Conservation (phyloP, 2,797 vertebrate species). For the Arnoldichthys spilopterus region DNA sequence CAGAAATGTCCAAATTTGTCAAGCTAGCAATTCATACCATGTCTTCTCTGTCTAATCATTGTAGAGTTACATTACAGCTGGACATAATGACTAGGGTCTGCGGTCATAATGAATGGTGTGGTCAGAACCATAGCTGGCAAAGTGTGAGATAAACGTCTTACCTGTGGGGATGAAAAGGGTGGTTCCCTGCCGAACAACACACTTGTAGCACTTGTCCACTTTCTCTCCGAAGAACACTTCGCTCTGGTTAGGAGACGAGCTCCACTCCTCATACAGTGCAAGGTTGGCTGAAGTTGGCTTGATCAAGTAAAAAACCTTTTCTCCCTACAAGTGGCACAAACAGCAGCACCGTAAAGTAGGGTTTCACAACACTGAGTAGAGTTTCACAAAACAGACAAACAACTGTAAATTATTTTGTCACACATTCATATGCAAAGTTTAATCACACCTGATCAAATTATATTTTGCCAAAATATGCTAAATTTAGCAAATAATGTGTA, state of each 20-base stretch:
- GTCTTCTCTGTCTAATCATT: neutral
- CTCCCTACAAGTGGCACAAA: slow-evolving; percentile 79
- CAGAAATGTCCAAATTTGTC: neutral
- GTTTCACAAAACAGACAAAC: neutral
- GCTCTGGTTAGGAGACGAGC: slow-evolving; percentile 96
- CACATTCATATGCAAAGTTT: too few species aligned
- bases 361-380: neutral
- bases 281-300: slow-evolving; percentile 94
- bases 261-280: slow-evolving; percentile 97
- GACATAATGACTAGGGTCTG: neutral
- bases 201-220: slow-evolving; percentile 98
- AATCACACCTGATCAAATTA: too few species aligned
- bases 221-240: slow-evolving; percentile 97
- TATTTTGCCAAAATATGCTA: too few species aligned
- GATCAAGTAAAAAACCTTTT: slow-evolving; percentile 98
- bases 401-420: neutral
- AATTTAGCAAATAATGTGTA: too few species aligned
- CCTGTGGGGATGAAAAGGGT: slow-evolving; percentile 98
- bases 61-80: neutral
- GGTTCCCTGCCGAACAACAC: slow-evolving; percentile 92
- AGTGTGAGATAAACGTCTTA: slow-evolving; percentile 64
- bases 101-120: neutral
- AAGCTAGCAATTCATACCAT: neutral
- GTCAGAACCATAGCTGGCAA: neutral
- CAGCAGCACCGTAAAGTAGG: neutral